Evolutionary conservation across 2,113 vertebrate genomes (phyloP).

Genomic region (Eidolon helvum): DNA sequence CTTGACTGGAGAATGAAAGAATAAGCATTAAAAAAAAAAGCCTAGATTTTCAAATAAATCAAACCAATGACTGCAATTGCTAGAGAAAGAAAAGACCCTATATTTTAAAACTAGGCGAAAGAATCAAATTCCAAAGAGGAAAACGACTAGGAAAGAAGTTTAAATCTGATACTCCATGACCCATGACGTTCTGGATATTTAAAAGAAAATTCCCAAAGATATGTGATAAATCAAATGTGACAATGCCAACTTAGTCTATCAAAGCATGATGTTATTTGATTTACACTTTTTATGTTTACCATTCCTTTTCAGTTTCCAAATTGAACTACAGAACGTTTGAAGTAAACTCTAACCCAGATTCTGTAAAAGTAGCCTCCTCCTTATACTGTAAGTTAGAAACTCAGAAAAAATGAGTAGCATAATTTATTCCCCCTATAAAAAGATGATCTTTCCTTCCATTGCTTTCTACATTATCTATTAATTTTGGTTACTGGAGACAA

Average conservation of each 20-base stretch:
- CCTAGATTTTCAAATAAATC: background rate
- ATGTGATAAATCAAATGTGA: background rate
- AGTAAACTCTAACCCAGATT: background rate
- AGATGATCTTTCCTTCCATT: background rate
- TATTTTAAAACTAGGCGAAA: background rate
- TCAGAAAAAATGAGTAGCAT: conserved; percentile 5
- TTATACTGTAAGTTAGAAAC: background rate
- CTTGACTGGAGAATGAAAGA: background rate
- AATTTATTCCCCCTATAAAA: background rate
- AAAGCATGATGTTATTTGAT: background rate
- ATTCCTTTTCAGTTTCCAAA: conserved; percentile 20
- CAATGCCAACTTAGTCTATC: conserved; percentile 10
- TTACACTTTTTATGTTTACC: background rate
- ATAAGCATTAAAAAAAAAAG: background rate
- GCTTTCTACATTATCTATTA: background rate
- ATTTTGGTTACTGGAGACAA: background rate
- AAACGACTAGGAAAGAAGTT: conserved; percentile 23
- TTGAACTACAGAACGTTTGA: background rate
- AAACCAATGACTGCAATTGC: background rate
- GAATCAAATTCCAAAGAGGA: conserved; percentile 16
- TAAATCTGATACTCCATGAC: background rate
- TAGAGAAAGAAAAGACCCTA: background rate
- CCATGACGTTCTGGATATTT: background rate
- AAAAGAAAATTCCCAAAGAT: conserved; percentile 11
- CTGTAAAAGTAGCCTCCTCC: background rate